These are phyloP conservation scores for Himalopsyche phryganea DNA, from an alignment of 1,140 invertebrate species.

Conservation along the genomic window DNA sequence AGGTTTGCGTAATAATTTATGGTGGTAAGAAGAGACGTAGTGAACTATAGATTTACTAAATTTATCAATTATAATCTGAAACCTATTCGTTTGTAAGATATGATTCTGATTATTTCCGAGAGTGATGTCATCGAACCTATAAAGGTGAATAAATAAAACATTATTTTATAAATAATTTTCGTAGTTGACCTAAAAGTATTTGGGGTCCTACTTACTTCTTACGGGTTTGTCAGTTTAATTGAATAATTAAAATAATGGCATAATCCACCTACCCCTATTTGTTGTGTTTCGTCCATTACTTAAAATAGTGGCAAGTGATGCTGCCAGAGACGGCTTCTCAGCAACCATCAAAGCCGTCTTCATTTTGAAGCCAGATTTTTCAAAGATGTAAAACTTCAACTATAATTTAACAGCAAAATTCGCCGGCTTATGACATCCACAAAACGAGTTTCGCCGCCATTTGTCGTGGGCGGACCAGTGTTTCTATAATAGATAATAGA, in stretches of 20 bases:
- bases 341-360: slow-evolving; percentile 97
- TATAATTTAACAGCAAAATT: neutral
- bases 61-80: too few species aligned
- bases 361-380: slow-evolving; percentile 53
- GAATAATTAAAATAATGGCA: slow-evolving; percentile 26
- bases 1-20: too few species aligned
- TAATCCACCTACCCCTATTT: slow-evolving; percentile 65
- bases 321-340: slow-evolving; percentile 97
- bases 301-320: slow-evolving; percentile 90
- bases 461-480: neutral
- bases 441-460: neutral
- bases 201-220: neutral
- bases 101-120: too few species aligned
- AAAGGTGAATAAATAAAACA: too few species aligned
- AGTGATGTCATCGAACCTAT: too few species aligned
- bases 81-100: too few species aligned
- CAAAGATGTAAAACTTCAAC: neutral
- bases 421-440: neutral
- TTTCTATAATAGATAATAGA: too few species aligned
- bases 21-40: too few species aligned
- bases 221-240: neutral
- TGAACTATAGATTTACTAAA: too few species aligned
- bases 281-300: slow-evolving; percentile 79
- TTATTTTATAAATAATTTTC: too few species aligned
- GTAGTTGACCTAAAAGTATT: too few species aligned